Percentiles rank a stretch among this genome's conserved stretches.
Evolutionary conservation across 1,140 invertebrate species (phyloP).

Genomic region (Diabrotica virgifera): DNA sequence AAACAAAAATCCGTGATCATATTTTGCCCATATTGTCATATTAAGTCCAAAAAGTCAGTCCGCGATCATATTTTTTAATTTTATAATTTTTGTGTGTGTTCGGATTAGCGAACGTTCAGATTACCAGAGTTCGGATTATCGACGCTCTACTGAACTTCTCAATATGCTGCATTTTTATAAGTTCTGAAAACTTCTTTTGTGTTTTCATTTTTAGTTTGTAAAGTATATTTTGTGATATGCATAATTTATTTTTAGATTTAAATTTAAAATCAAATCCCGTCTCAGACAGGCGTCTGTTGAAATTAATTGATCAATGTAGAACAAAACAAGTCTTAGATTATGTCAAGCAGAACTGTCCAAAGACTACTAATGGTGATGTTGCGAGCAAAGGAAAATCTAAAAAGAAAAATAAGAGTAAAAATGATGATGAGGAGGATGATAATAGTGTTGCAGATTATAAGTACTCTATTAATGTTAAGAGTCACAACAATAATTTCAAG

Average conservation of each 20-base stretch:
- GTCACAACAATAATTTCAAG: conserved; percentile 29
- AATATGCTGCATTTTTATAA: too few relatives aligned
- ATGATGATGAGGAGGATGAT: conserved; percentile 36
- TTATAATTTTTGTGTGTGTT: too few relatives aligned
- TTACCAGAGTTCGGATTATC: too few relatives aligned
- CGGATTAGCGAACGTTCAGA: too few relatives aligned
- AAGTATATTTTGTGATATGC: not conserved
- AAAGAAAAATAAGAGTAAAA: conserved; percentile 50
- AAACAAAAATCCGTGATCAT: too few relatives aligned
- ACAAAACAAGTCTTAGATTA: conserved; percentile 70
- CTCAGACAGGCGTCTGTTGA: conserved; percentile 66
- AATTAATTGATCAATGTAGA: conserved; percentile 67
- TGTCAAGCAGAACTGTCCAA: conserved; percentile 60
- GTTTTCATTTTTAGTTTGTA: too few relatives aligned
- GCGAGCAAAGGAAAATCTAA: conserved; percentile 44
- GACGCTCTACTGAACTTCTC: too few relatives aligned
- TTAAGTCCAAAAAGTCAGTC: too few relatives aligned
- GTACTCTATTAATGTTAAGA: conserved; percentile 43
- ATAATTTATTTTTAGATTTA: conserved; percentile 27
- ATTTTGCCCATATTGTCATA: too few relatives aligned
- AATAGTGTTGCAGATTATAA: conserved; percentile 35
- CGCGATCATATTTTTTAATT: too few relatives aligned
- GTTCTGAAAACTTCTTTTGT: too few relatives aligned
- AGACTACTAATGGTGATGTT: conserved; percentile 41
- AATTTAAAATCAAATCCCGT: conserved; percentile 68